Percentiles rank a stretch among this genome's conserved stretches.
Conservation (phyloP, 2,888 invertebrate genomes). For the Cacoxenus indagator region DNA sequence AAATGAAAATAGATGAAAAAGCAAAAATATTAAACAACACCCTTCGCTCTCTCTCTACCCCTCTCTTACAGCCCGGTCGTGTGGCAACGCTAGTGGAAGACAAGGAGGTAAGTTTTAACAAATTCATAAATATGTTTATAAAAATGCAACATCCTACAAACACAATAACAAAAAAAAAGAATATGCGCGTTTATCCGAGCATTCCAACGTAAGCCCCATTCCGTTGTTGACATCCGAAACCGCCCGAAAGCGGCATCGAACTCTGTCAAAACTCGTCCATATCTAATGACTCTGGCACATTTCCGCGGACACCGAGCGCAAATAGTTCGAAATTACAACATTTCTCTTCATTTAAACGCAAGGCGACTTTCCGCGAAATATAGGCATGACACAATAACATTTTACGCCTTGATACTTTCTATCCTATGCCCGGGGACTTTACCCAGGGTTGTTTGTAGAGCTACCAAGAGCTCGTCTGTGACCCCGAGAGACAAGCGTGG, state of each 20-base stretch:
- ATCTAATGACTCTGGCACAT: slow-evolving; percentile 67
- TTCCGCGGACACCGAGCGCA: slow-evolving; percentile 66
- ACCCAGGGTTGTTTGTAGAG: slow-evolving; percentile 67
- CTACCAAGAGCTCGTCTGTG: slow-evolving; percentile 70
- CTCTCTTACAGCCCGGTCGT: slow-evolving; percentile 85
- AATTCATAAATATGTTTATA: slow-evolving; percentile 20
- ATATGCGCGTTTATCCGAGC: slow-evolving; percentile 43
- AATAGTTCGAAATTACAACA: slow-evolving; percentile 53
- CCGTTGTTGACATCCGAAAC: slow-evolving; percentile 39
- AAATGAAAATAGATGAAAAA: no score
- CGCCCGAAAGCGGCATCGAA: not conserved
- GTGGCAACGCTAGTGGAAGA: slow-evolving; percentile 89
- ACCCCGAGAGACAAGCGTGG: slow-evolving; percentile 70
- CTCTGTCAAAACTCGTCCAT: slow-evolving; percentile 57
- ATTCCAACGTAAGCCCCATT: slow-evolving; percentile 68
- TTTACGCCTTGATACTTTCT: slow-evolving; percentile 70
- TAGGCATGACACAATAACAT: slow-evolving; percentile 50
- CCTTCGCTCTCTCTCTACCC: slow-evolving; percentile 31
- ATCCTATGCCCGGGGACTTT: slow-evolving; percentile 71
- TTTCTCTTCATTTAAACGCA: slow-evolving; percentile 59
- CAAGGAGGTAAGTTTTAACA: slow-evolving; percentile 75
- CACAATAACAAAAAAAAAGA: slow-evolving; percentile 36
- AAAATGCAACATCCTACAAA: not conserved
- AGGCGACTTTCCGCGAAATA: slow-evolving; percentile 67
- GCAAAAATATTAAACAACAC: not conserved